Evolutionary conservation across 1,140 invertebrate species (phyloP).

Genomic region (Procambarus virginalis): DNA sequence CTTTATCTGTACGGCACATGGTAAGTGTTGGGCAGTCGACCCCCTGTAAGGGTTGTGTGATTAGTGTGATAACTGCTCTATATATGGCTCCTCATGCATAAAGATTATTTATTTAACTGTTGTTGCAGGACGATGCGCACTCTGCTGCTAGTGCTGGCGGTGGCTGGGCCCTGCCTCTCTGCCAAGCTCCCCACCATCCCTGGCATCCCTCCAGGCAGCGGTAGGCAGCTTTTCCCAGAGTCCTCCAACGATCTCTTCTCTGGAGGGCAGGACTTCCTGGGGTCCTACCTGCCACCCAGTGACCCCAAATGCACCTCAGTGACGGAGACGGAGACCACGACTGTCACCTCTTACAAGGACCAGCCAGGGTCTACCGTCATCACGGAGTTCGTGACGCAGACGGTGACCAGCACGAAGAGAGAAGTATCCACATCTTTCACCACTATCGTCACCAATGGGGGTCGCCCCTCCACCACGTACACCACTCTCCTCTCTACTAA

Average conservation of each 20-base stretch:
- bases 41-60: too few species aligned
- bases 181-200: slow-evolving; percentile 60
- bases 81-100: not conserved
- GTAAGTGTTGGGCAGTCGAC: too few species aligned
- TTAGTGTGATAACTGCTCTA: too few species aligned
- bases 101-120: not conserved
- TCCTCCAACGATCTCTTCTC: slow-evolving; percentile 16
- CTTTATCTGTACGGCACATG: too few species aligned
- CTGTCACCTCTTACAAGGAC: slow-evolving; percentile 22
- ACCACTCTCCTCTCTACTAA: slow-evolving; percentile 16
- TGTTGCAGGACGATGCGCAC: slow-evolving; percentile 41
- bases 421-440: slow-evolving; percentile 25
- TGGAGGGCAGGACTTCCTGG: not conserved
- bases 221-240: slow-evolving; percentile 38
- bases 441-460: not conserved
- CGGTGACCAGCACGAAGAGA: slow-evolving; percentile 18
- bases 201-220: slow-evolving; percentile 42
- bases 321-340: not conserved
- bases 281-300: slow-evolving; percentile 24
- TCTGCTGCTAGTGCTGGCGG: slow-evolving; percentile 38
- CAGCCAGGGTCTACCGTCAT: not conserved
- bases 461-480: slow-evolving; percentile 10
- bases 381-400: not conserved
- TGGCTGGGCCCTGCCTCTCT: slow-evolving; percentile 26
- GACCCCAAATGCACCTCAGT: slow-evolving; percentile 5